Evolutionary conservation across 2,113 vertebrate genomes (phyloP), one percentile per base, ranked within the genome.

Genomic region (Pseudopodoces humilis): DNA sequence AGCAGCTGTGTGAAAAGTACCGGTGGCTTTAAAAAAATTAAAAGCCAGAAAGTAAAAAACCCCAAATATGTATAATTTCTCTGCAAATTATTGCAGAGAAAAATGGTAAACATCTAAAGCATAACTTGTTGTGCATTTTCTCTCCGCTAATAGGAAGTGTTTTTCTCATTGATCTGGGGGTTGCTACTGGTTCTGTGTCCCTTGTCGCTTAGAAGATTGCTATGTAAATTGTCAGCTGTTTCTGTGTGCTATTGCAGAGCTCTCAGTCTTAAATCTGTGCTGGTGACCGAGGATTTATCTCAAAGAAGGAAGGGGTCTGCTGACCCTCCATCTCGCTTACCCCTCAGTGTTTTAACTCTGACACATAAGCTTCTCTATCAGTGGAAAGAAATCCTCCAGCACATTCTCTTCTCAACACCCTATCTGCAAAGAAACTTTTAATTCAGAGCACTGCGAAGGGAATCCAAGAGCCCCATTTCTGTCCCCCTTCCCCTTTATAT

Each of bases 381-480:
- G 47, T 68, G 35, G 78, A 82, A 91, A 81, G 50, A 80, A 90
- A 95, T 59, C 58, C 3, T 5, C 70, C 83, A 69, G 55, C 59
- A 81, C 30, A 10, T 91, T 92, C 52, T 67, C 52, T 83, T 88
- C 82, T 63, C 52, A 50, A 41, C 47, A 56, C 24, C 47, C 35
- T 74, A 74, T 47, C 78, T 95, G 50, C 64, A 83, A 86, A 91
- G 68, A 95, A 97, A 95, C 94, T 97, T 97, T 74, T 76, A 80
- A 84, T 88, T 76, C 46, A 52, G 75, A 58, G 25, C n/a, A 25
- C 18, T 46, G 43, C 3, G 2, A 80, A 31, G 13, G 43, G 22
- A 70, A 64, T 60, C 33, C n/a, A 55, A 24, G 50, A 90, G 20
- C n/a, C 28, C 7, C 19, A 3, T 81, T 89, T 83, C 24, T 81